A percentile compares a stretch with the other conserved stretches of the same genome.
phyloP scores from a whole-genome alignment of 1,140 invertebrate species.

The Solenopsis invicta region DNA sequence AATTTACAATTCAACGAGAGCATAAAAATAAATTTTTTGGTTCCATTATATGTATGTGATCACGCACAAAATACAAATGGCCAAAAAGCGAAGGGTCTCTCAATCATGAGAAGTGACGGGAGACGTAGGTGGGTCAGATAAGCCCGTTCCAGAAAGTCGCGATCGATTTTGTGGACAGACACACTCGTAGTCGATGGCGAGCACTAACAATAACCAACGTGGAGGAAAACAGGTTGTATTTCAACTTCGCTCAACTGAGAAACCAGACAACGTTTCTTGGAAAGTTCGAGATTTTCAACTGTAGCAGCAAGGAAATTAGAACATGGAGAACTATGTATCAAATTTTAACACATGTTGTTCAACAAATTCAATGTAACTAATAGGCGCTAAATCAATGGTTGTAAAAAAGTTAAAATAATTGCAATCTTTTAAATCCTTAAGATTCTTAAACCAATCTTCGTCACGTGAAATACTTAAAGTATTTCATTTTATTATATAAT shows the following conservation, averaged over 20 bases:
- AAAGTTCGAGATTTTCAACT: background rate
- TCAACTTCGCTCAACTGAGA: background rate
- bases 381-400: background rate
- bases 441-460: background rate
- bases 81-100: background rate
- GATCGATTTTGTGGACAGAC: conserved; percentile 44
- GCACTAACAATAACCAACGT: conserved; percentile 9
- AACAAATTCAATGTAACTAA: background rate
- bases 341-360: background rate
- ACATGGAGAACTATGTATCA: background rate
- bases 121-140: background rate
- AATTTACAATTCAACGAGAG: background rate
- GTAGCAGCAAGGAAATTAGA: background rate
- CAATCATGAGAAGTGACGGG: background rate
- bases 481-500: background rate
- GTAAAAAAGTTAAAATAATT: background rate
- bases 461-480: background rate
- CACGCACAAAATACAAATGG: conserved; percentile 4
- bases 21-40: background rate
- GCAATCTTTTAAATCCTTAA: background rate
- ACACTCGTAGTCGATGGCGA: conserved; percentile 17
- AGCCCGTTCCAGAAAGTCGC: background rate
- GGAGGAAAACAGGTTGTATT: background rate
- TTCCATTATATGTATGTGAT: background rate
- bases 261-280: background rate